phyloP scores from a whole-genome alignment of 2,113 vertebrate genomes.

The Cheilinus undulatus region DNA sequence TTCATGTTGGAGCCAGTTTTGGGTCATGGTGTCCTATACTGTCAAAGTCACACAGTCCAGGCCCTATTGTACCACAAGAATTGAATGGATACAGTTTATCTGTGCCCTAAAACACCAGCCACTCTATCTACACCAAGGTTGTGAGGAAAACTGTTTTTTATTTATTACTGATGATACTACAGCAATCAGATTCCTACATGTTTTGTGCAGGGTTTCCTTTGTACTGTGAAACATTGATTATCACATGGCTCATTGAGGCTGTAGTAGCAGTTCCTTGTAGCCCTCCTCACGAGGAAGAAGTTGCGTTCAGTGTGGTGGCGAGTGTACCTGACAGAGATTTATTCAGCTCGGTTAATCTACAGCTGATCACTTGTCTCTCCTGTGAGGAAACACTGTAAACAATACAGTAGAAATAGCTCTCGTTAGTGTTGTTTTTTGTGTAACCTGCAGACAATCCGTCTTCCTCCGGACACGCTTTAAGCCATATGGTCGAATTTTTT shows the following conservation, averaged over 20 bases:
- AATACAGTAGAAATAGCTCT: conserved; percentile 2
- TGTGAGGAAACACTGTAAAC: conserved; percentile 12
- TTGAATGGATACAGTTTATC: background rate
- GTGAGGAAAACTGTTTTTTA: no score
- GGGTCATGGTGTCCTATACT: conserved; percentile 73
- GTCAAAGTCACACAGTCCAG: conserved; percentile 63
- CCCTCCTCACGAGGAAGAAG: conserved; percentile 8
- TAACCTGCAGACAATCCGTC: conserved; percentile 35
- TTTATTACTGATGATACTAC: no score
- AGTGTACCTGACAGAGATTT: conserved; percentile 1
- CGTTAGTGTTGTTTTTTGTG: conserved; percentile 40
- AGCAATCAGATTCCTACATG: no score
- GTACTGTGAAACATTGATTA: background rate
- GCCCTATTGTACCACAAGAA: conserved; percentile 42
- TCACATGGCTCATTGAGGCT: conserved; percentile 1
- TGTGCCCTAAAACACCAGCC: conserved; percentile 7
- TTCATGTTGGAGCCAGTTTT: conserved; percentile 61
- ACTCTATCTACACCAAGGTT: background rate
- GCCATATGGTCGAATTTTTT: conserved; percentile 71
- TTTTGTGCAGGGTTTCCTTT: background rate
- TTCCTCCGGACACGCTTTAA: conserved; percentile 55
- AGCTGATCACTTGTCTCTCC: conserved; percentile 4
- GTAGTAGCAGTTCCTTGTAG: conserved; percentile 11
- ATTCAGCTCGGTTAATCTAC: conserved; percentile 19
- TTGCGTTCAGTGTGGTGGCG: conserved; percentile 5